Conservation (phyloP, 2,888 invertebrate species). For the Acanthosepion lycidas region DNA sequence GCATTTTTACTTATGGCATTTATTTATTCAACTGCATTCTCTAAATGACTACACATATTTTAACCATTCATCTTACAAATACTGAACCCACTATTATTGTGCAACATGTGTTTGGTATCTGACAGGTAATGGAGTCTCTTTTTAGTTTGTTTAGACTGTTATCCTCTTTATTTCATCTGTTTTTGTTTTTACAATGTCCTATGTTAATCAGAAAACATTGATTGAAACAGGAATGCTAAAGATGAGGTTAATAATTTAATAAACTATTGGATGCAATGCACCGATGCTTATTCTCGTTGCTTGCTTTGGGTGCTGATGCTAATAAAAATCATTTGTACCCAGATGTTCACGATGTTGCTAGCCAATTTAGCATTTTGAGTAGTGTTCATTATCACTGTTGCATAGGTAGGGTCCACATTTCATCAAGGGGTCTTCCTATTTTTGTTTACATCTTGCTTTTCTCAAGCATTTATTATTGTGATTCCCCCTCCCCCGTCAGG, state of each 20-base stretch:
- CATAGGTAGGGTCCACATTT: conserved; percentile 44
- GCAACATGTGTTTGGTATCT: neutral
- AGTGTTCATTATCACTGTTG: neutral
- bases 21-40: neutral
- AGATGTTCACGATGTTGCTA: neutral
- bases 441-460: neutral
- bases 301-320: neutral
- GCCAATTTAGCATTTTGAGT: neutral
- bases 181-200: neutral
- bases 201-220: conserved; percentile 1
- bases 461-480: too few species aligned
- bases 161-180: neutral
- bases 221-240: neutral
- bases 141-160: neutral
- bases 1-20: neutral
- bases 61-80: neutral
- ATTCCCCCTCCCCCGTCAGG: too few species aligned
- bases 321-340: neutral
- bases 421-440: conserved; percentile 6
- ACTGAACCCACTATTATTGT: neutral
- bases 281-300: too few species aligned
- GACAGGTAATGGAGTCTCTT: neutral
- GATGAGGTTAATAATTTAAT: neutral
- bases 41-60: neutral
- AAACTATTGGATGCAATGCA: neutral